These are phyloP conservation scores for Biston betularia DNA, from an alignment of 2,888 invertebrate genomes.

Conservation along the genomic window DNA sequence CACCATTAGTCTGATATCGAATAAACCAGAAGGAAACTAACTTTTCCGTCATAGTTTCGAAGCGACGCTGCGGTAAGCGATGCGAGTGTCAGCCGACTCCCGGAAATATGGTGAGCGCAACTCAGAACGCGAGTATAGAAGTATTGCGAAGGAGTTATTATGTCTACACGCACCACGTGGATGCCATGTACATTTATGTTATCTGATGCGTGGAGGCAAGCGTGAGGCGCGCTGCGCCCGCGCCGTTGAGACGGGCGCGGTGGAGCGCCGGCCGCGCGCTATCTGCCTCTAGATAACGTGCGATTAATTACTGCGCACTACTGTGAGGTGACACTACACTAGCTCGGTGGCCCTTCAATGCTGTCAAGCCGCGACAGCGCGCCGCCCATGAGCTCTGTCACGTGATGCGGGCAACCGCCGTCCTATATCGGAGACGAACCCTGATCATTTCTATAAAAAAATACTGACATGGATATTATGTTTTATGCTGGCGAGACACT, in stretches of 20 bases:
- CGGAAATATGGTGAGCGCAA: conserved; percentile 7
- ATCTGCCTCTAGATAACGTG: conserved; percentile 8
- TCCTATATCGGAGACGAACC: conserved; percentile 3
- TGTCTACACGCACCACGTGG: conserved; percentile 6
- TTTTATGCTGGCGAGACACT: neutral
- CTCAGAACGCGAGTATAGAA: neutral
- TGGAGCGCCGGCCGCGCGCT: neutral
- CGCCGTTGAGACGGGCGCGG: neutral
- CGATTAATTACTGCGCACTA: conserved; percentile 10
- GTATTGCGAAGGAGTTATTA: neutral
- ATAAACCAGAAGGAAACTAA: neutral
- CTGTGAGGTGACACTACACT: neutral
- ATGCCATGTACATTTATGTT: neutral
- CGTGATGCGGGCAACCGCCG: conserved; percentile 1
- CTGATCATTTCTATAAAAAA: neutral
- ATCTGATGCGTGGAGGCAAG: neutral
- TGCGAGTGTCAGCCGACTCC: neutral
- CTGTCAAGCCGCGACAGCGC: neutral
- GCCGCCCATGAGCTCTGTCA: neutral
- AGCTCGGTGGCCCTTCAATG: too few relatives aligned
- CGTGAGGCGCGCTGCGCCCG: too few relatives aligned
- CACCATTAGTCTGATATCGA: too few relatives aligned
- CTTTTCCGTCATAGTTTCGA: conserved; percentile 2
- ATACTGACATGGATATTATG: conserved; percentile 3
- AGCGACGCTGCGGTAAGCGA: neutral